These are phyloP conservation scores for Oegoconia quadripuncta DNA, from an alignment of 2,888 invertebrate genomes.

Conservation along the genomic window DNA sequence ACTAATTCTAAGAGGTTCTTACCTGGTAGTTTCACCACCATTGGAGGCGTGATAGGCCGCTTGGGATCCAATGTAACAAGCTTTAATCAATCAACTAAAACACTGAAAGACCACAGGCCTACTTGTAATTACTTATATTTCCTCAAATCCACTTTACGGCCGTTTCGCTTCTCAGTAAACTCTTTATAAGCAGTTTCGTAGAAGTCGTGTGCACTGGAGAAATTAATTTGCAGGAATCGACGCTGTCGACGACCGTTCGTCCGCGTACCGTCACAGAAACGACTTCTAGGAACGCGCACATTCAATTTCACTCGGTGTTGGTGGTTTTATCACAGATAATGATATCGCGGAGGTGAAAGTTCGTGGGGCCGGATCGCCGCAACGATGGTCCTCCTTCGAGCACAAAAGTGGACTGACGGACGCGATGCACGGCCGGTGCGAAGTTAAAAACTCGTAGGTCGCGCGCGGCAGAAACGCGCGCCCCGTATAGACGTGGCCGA, in stretches of 20 bases:
- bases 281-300: slow-evolving; percentile 69
- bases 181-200: slow-evolving; percentile 74
- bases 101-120: slow-evolving; percentile 72
- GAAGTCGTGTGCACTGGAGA: slow-evolving; percentile 70
- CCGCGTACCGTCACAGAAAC: slow-evolving; percentile 58
- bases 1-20: slow-evolving; percentile 25
- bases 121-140: slow-evolving; percentile 72
- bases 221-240: slow-evolving; percentile 74
- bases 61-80: slow-evolving; percentile 78
- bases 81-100: slow-evolving; percentile 53
- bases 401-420: slow-evolving; percentile 54
- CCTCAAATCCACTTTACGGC: slow-evolving; percentile 75
- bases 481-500: slow-evolving; percentile 18
- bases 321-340: slow-evolving; percentile 68
- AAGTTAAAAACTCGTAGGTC: no score
- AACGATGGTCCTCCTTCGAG: slow-evolving; percentile 49
- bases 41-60: slow-evolving; percentile 66
- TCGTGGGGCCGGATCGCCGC: slow-evolving; percentile 45
- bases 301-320: slow-evolving; percentile 69
- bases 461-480: slow-evolving; percentile 20
- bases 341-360: slow-evolving; percentile 75
- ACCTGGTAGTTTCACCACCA: slow-evolving; percentile 78
- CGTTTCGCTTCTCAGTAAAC: slow-evolving; percentile 74
- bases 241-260: slow-evolving; percentile 50
- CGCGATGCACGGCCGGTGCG: slow-evolving; percentile 24